Evolutionary conservation across 2,888 invertebrate genomes (phyloP).

Genomic region (Pheosia gnoma): DNA sequence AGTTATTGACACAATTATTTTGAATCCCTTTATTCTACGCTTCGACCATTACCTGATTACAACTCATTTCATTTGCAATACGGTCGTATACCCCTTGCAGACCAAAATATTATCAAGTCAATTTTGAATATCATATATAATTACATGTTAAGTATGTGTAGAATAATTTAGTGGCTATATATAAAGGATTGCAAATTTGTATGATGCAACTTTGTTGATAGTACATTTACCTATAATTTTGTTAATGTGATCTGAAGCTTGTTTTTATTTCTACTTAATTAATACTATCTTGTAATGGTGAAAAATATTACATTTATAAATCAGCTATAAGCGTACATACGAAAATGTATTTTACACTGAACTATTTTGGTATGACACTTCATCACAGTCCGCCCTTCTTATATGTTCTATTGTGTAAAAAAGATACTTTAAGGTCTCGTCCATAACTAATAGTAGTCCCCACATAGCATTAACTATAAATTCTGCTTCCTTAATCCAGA

Average conservation of each 20-base stretch:
- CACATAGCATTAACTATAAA: not conserved
- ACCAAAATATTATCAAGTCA: slow-evolving; percentile 77
- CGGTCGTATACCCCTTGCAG: slow-evolving; percentile 64
- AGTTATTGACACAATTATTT: slow-evolving; percentile 8
- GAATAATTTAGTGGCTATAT: slow-evolving; percentile 65
- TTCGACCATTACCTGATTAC: slow-evolving; percentile 34
- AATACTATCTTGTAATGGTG: slow-evolving; percentile 39
- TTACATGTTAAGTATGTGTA: slow-evolving; percentile 71
- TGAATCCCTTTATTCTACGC: slow-evolving; percentile 22
- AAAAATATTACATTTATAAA: slow-evolving; percentile 50
- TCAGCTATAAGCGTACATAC: slow-evolving; percentile 71
- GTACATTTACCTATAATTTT: slow-evolving; percentile 65
- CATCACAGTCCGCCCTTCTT: slow-evolving; percentile 76
- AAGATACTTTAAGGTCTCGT: slow-evolving; percentile 37
- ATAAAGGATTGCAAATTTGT: slow-evolving; percentile 52
- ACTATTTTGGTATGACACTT: slow-evolving; percentile 77
- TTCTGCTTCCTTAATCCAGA: not conserved
- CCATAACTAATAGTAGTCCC: slow-evolving; percentile 38
- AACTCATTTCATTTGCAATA: slow-evolving; percentile 39
- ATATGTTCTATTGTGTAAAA: slow-evolving; percentile 62
- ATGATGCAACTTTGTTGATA: slow-evolving; percentile 64
- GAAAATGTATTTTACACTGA: slow-evolving; percentile 55
- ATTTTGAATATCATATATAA: slow-evolving; percentile 74
- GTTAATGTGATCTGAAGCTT: slow-evolving; percentile 82
- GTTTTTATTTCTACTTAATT: slow-evolving; percentile 47